Conservation (phyloP, 2,113 vertebrate species). For the Edolisoma coerulescens region DNA sequence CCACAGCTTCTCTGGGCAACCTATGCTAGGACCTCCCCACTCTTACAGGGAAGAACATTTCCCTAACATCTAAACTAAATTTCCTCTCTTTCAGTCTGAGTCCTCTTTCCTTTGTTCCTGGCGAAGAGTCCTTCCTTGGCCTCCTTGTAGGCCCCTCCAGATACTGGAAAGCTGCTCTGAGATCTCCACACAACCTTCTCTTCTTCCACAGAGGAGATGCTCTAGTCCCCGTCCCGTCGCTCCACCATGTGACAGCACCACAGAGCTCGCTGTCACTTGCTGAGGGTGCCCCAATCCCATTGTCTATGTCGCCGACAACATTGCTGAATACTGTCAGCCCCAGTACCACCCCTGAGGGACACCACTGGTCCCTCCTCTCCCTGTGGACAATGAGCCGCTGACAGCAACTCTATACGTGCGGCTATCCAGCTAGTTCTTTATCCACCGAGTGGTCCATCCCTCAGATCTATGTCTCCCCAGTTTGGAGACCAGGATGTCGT, state of each 20-base stretch:
- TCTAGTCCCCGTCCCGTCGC: not conserved
- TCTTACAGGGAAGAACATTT: not conserved
- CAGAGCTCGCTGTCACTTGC: not conserved
- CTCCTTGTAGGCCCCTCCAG: not conserved
- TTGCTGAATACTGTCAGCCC: not conserved
- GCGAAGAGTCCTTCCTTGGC: not conserved
- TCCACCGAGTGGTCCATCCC: not conserved
- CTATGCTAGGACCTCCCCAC: not conserved
- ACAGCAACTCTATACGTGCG: not conserved
- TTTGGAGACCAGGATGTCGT: not conserved
- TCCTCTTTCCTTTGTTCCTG: not conserved
- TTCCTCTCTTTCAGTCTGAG: not conserved
- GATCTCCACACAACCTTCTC: not conserved
- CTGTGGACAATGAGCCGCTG: not conserved
- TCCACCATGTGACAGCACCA: not conserved
- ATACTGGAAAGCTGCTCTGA: not conserved
- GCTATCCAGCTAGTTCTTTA: not conserved
- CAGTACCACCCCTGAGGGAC: not conserved
- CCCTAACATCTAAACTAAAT: too few species aligned
- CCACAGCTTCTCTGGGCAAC: not conserved
- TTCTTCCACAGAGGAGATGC: not conserved
- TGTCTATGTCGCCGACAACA: not conserved
- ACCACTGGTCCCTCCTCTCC: not conserved
- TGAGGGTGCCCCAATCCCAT: not conserved
- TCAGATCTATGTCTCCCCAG: not conserved